A percentile compares a stretch with the other conserved stretches of the same genome.
Conservation (phyloP, 2,113 vertebrate species). For the Telmatochromis sp. region DNA sequence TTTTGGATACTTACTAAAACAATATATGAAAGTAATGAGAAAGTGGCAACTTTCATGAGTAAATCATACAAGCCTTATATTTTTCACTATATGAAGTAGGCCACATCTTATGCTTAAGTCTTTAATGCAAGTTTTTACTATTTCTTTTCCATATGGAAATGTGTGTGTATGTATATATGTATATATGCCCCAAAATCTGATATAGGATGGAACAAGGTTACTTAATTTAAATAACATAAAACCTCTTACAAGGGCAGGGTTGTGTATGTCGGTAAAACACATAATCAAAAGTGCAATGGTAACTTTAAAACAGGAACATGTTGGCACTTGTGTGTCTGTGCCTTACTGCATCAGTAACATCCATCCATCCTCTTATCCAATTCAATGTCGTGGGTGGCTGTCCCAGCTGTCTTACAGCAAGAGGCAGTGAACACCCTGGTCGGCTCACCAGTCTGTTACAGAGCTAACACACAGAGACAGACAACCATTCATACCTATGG, state of each 20-base stretch:
- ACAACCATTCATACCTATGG: background rate
- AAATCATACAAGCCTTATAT: background rate
- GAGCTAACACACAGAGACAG: background rate
- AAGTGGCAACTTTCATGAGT: background rate
- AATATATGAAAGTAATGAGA: background rate
- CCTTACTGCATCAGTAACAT: background rate
- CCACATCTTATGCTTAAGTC: background rate
- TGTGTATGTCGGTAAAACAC: background rate
- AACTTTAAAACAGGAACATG: background rate
- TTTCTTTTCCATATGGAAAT: background rate
- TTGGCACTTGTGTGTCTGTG: background rate
- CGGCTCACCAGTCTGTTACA: background rate
- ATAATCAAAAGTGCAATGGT: background rate
- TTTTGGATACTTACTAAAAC: background rate
- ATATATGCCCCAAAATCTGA: no score
- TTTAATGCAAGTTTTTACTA: background rate
- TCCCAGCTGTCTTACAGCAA: background rate
- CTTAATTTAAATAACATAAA: background rate
- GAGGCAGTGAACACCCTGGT: background rate
- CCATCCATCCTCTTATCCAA: background rate
- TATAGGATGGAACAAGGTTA: background rate
- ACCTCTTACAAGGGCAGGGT: background rate
- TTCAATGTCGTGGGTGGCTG: background rate
- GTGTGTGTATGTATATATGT: rapidly evolving
- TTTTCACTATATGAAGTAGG: background rate